phyloP scores from a whole-genome alignment of 2,113 vertebrate genomes.

The Mormyrus iriodes region DNA sequence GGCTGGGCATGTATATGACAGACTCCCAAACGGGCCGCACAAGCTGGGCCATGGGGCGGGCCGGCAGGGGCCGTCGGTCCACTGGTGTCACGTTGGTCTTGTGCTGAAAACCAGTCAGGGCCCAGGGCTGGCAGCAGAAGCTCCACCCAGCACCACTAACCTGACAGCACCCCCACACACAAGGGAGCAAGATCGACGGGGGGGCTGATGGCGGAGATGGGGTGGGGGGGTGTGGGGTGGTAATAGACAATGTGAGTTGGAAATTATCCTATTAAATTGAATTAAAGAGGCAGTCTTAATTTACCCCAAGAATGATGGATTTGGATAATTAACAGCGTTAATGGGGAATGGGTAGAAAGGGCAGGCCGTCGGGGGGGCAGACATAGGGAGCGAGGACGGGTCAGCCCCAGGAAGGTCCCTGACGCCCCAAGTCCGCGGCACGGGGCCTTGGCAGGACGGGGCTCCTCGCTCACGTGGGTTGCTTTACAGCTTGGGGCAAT shows the following conservation, averaged over 20 bases:
- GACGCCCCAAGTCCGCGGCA: constrained; percentile 2
- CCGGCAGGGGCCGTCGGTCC: too few species aligned
- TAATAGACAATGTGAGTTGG: constrained; percentile 61
- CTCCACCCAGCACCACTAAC: constrained; percentile 32
- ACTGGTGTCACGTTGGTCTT: too few species aligned
- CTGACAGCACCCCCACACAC: constrained; percentile 51
- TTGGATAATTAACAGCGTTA: constrained; percentile 70
- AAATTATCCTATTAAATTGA: constrained; percentile 73
- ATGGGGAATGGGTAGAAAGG: constrained; percentile 64
- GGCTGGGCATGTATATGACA: too few species aligned
- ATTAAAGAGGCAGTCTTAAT: constrained; percentile 76
- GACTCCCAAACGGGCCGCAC: too few species aligned
- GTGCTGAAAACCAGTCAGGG: background rate
- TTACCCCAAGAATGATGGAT: constrained; percentile 72
- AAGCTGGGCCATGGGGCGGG: too few species aligned
- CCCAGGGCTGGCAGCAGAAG: constrained; percentile 23
- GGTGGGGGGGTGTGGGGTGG: constrained; percentile 19
- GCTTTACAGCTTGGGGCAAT: constrained; percentile 9
- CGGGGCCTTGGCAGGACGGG: background rate
- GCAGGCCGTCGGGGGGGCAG: constrained; percentile 38
- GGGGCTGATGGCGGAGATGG: constrained; percentile 41
- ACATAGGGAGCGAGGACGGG: constrained; percentile 36
- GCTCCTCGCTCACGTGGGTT: background rate
- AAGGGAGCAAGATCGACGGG: constrained; percentile 50
- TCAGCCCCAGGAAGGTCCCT: constrained; percentile 22